Base-by-base conservation (phyloP, 2,888 invertebrate species). In the Drosophila niveifrons region DNA sequence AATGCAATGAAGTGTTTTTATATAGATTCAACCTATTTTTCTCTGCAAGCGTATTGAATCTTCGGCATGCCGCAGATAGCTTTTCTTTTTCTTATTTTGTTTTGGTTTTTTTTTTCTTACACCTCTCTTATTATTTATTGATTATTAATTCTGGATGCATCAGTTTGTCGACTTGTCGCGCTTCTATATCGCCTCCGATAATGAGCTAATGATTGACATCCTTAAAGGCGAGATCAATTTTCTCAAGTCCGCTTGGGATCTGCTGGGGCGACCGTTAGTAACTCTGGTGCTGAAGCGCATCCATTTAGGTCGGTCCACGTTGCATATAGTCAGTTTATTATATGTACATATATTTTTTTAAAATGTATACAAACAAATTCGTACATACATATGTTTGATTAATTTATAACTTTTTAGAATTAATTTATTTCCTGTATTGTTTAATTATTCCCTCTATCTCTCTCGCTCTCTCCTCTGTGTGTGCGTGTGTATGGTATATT, bases 121-220 rank as follows among this genome's bases (percentile, higher is more conserved):
- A 23, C 23, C 23, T 23, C 58, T 71, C 55, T 71, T 81, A 73
- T 78, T 64, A 67, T 70, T 75, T 81, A 71, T 77, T 66, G 62
- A 55, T 52, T 55, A 57, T 63, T 61, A 62, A 70, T 73, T 72
- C 71, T 84, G 72, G 69, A 62, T 93, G 91, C 90, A 89, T 83
- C 94, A 99, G 98, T 97, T 98, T 94, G 97, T 98, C 94, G 99
- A 99, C 94, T 96, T 97, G 94, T 96, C 96, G 92, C 96, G 97
- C 93, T 99, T 98, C 95, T 99, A 99, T 96, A 97, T 99, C 93
- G 98, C 98, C 92, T 97, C 98, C 92, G 99, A 99, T 94, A 97
- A 97, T 93, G 98, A 98, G 93, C 95, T 99, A 94, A 96, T 99
- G 96, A 96, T 99, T 92, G 99, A 99, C 94, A 97, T 97, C 93